Evolutionary conservation across 2,797 vertebrate genomes (phyloP).

Genomic region (Chelon labrosus): DNA sequence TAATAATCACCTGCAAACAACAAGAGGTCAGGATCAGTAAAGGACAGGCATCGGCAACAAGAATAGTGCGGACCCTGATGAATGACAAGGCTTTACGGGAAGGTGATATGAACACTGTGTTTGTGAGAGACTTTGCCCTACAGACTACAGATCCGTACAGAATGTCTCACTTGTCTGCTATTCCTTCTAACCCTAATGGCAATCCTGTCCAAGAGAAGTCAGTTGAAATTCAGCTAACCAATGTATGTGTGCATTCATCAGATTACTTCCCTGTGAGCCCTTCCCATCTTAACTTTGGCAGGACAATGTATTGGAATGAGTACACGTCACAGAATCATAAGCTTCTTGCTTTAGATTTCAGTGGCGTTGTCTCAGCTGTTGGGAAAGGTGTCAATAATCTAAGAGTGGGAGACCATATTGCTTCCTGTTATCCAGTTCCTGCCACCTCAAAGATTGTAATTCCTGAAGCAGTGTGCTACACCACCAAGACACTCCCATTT

Average conservation of each 20-base stretch:
- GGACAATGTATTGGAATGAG: constrained; percentile 88
- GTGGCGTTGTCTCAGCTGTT: constrained; percentile 83
- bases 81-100: constrained; percentile 29
- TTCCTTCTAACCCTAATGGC: constrained; percentile 39
- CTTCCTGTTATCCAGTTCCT: constrained; percentile 85
- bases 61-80: constrained; percentile 76
- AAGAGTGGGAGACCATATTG: constrained; percentile 87
- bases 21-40: constrained; percentile 86
- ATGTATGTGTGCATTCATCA: constrained; percentile 88
- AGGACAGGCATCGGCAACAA: constrained; percentile 77
- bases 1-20: constrained; percentile 77
- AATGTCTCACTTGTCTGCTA: constrained; percentile 77
- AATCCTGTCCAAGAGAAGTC: constrained; percentile 53
- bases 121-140: constrained; percentile 72
- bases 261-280: constrained; percentile 89
- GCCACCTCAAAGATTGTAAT: constrained; percentile 80
- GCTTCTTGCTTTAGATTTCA: constrained; percentile 88
- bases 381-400: constrained; percentile 81
- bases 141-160: constrained; percentile 85
- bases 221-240: constrained; percentile 84
- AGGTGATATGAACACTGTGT: constrained; percentile 17
- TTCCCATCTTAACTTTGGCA: constrained; percentile 83
- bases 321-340: constrained; percentile 78
- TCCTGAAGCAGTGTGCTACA: constrained; percentile 85
- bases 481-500: constrained; percentile 77